phyloP scores from a whole-genome alignment of 2,888 invertebrate species.

The Agriopis leucophaearia region DNA sequence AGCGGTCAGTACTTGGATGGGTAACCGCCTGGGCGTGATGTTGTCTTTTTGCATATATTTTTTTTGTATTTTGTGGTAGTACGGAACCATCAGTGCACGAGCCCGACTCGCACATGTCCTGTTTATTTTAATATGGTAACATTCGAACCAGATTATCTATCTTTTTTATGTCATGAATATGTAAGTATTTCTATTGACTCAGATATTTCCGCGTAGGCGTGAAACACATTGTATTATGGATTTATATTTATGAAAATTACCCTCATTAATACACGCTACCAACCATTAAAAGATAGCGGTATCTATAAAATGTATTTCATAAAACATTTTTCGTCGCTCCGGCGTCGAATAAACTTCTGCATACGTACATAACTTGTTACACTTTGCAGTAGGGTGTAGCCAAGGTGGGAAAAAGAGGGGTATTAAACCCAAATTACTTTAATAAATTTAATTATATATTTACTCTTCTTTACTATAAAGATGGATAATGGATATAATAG shows the following conservation, averaged over 20 bases:
- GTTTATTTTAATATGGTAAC: too few relatives aligned
- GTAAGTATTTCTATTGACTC: conserved; percentile 1
- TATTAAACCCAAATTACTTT: background rate
- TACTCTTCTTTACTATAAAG: too few relatives aligned
- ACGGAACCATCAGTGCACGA: too few relatives aligned
- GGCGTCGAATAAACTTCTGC: conserved; percentile 19
- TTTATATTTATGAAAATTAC: conserved; percentile 42
- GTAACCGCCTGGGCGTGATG: too few relatives aligned
- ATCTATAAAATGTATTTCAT: conserved; percentile 16
- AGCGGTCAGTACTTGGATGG: too few relatives aligned
- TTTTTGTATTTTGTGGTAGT: too few relatives aligned
- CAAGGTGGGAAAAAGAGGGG: background rate
- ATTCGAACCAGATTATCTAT: conserved; percentile 5
- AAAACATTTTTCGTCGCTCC: conserved; percentile 22
- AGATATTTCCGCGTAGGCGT: conserved; percentile 12
- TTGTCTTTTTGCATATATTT: too few relatives aligned
- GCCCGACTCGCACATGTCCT: too few relatives aligned
- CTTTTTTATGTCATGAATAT: conserved; percentile 8
- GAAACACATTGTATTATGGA: conserved; percentile 14
- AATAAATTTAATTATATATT: too few relatives aligned
- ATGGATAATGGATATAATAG: too few relatives aligned
- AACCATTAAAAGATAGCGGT: conserved; percentile 12
- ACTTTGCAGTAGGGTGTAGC: conserved; percentile 3
- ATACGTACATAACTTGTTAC: conserved; percentile 24
- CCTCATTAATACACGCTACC: conserved; percentile 33